Evolutionary conservation across 2,888 invertebrate species (phyloP).

Genomic region (Eilema caniola): DNA sequence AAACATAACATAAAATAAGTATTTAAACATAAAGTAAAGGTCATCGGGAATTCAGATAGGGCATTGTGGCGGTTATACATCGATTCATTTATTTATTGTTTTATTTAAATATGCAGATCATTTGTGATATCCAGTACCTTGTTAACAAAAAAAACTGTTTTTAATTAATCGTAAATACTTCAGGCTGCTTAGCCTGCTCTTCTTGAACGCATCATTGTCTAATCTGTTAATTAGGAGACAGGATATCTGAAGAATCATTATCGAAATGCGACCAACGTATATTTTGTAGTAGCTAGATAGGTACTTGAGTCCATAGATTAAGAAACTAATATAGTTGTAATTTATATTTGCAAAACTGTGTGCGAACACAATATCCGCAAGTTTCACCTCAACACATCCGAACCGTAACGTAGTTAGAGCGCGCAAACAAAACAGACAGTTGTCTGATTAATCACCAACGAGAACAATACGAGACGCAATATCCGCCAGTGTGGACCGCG

Average conservation of each 20-base stretch:
- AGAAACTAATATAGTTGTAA: background rate
- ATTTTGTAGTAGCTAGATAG: background rate
- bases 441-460: constrained; percentile 62
- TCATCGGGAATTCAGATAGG: no score
- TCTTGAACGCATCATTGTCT: background rate
- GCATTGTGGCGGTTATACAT: no score
- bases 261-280: background rate
- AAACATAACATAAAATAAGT: no score
- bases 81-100: no score
- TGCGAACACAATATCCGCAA: constrained; percentile 44
- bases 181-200: background rate
- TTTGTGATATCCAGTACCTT: no score
- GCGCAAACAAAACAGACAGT: constrained; percentile 56
- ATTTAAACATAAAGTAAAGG: no score
- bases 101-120: no score
- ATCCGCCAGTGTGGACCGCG: constrained; percentile 66
- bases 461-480: constrained; percentile 72
- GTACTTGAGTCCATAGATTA: background rate
- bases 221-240: background rate
- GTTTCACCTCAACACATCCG: constrained; percentile 45
- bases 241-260: background rate
- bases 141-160: no score
- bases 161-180: background rate
- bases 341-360: constrained; percentile 10
- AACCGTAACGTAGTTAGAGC: constrained; percentile 54